Evolutionary conservation across 1,140 invertebrate genomes (phyloP).

Genomic region (Dinoponera quadriceps): DNA sequence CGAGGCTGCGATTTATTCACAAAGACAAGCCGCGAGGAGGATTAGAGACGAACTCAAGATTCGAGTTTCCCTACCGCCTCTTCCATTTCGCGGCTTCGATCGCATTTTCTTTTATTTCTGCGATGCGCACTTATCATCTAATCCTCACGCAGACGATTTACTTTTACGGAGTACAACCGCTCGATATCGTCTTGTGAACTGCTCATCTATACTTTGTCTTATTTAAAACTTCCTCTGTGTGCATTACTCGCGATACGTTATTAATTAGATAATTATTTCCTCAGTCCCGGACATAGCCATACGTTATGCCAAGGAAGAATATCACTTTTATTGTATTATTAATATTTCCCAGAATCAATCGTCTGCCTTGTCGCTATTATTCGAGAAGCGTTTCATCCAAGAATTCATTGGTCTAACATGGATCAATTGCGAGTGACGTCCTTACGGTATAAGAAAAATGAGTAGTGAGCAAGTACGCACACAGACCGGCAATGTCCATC

Average conservation of each 20-base stretch:
- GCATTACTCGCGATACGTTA: background rate
- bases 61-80: background rate
- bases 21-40: constrained; percentile 26
- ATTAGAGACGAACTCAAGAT: constrained; percentile 45
- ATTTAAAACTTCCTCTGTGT: background rate
- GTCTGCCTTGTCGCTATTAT: background rate
- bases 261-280: background rate
- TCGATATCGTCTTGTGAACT: background rate
- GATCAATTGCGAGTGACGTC: constrained; percentile 43
- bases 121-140: constrained; percentile 7
- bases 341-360: background rate
- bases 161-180: background rate
- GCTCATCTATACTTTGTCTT: background rate
- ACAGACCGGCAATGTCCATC: constrained; percentile 11
- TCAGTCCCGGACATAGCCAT: background rate
- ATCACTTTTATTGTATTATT: background rate
- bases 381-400: constrained; percentile 6
- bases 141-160: background rate
- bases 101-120: constrained; percentile 2
- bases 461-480: constrained; percentile 34
- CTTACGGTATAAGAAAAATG: constrained; percentile 48
- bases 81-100: constrained; percentile 18
- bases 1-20: background rate
- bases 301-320: background rate
- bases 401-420: constrained; percentile 23